These are phyloP conservation scores for Tachina grossa DNA, from an alignment of 2,888 invertebrate species.

Conservation along the genomic window DNA sequence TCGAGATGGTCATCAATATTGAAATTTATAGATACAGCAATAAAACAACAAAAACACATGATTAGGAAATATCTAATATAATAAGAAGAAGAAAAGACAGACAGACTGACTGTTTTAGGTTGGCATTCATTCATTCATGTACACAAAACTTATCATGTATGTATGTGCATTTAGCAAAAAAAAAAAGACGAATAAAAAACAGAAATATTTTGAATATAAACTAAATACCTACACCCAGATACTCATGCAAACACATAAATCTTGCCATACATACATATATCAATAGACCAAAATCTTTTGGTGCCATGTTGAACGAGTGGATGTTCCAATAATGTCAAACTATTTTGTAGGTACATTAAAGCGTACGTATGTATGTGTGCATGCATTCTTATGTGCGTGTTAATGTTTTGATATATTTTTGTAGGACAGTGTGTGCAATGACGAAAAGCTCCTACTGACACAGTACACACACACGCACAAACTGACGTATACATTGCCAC, in stretches of 20 bases:
- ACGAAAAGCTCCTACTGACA: conserved; percentile 26
- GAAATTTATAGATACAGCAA: conserved; percentile 44
- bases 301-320: conserved; percentile 33
- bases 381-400: too few relatives aligned
- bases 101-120: conserved; percentile 26
- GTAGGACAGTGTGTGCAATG: not conserved
- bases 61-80: not conserved
- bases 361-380: conserved; percentile 6
- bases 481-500: not conserved
- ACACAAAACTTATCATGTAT: conserved; percentile 11
- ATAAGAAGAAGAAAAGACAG: not conserved
- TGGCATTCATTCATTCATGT: conserved; percentile 58
- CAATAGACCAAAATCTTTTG: conserved; percentile 51
- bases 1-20: conserved; percentile 59
- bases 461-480: not conserved
- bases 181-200: not conserved
- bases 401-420: too few relatives aligned
- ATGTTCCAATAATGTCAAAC: conserved; percentile 70
- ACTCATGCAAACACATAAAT: conserved; percentile 24
- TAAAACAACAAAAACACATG: conserved; percentile 2
- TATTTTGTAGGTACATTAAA: conserved; percentile 56
- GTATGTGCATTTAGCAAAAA: conserved; percentile 9
- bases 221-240: conserved; percentile 24
- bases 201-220: conserved; percentile 34
- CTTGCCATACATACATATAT: conserved; percentile 22